Base-by-base conservation (phyloP, 2,888 invertebrate genomes). In the Conops quadrifasciatus region DNA sequence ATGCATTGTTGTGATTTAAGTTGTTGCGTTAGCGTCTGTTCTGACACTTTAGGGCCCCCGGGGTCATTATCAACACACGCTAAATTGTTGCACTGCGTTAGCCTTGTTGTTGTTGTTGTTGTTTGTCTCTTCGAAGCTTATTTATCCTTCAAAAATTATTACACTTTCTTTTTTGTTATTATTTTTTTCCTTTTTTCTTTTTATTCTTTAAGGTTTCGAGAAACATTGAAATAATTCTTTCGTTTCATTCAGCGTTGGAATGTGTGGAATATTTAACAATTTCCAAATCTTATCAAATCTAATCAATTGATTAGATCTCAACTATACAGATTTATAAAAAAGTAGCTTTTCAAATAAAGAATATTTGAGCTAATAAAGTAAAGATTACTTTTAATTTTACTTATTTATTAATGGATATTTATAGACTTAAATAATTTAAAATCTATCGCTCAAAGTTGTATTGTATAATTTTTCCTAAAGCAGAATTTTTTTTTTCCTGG, bases 1-100 rank as follows among this genome's bases (percentile, higher is more conserved):
- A 53, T 53, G 45, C 2, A 36, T 45, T 59, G 60, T 47, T 66
- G 56, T 66, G 21, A 47, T 68, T 68, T 59, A n/a, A 49, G 67
- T 60, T 68, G 68, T 68, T 60, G 68, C 30, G 26, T 53, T 53
- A 53, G 53, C 65, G 51, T 66, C 53, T 53, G 56, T 45, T 66
- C 49, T 51, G 60, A 68, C 68, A 60, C 49, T 60, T 60, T 49
- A 24, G 47, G 30, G 21, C 68, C 60, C 60, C 68, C 24, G 36
- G 28, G 66, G 66, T 66, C 53, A 66, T 45, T 45, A 63, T 63
- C 45, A 63, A 63, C 63, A 62, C 62, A 63, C 63, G 63, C 43
- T 21, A 45, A 43, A 36, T 24, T 63, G 43, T 47, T 21, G 45
- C 19, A 30, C 11, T 30, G 16, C 30, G 26, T 30, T 1, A 16